Evolutionary conservation across 1,140 invertebrate genomes (phyloP).

Genomic region (Drosophila serrata): DNA sequence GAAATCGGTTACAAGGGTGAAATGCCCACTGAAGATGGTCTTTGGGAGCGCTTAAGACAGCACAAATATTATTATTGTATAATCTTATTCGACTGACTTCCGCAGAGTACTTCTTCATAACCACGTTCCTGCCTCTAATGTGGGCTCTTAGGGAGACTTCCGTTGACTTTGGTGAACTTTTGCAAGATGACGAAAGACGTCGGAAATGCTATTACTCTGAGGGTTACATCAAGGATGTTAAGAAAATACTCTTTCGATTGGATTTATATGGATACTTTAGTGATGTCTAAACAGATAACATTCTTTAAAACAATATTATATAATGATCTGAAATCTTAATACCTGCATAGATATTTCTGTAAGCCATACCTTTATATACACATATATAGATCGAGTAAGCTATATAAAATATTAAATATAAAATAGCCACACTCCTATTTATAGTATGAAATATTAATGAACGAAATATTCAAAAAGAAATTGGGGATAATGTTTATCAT

Average conservation of each 20-base stretch:
- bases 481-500: too few relatives aligned
- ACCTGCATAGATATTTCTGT: too few relatives aligned
- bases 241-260: constrained; percentile 1
- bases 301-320: neutral
- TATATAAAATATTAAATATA: neutral
- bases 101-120: constrained; percentile 32
- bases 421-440: neutral
- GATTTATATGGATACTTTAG: constrained; percentile 30
- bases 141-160: constrained; percentile 19
- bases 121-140: constrained; percentile 34
- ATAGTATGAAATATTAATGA: too few relatives aligned
- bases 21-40: constrained; percentile 23
- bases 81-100: too few relatives aligned
- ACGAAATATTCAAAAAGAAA: too few relatives aligned
- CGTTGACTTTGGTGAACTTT: constrained; percentile 18
- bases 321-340: neutral
- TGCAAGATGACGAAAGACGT: constrained; percentile 36
- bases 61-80: constrained; percentile 24
- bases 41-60: constrained; percentile 27
- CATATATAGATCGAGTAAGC: too few relatives aligned
- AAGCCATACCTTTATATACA: too few relatives aligned
- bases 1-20: constrained; percentile 46
- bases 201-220: constrained; percentile 2
- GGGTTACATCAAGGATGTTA: constrained; percentile 37
- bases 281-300: neutral